These are phyloP conservation scores for Falco columbarius DNA, from an alignment of 2,797 vertebrate genomes.

Conservation along the genomic window DNA sequence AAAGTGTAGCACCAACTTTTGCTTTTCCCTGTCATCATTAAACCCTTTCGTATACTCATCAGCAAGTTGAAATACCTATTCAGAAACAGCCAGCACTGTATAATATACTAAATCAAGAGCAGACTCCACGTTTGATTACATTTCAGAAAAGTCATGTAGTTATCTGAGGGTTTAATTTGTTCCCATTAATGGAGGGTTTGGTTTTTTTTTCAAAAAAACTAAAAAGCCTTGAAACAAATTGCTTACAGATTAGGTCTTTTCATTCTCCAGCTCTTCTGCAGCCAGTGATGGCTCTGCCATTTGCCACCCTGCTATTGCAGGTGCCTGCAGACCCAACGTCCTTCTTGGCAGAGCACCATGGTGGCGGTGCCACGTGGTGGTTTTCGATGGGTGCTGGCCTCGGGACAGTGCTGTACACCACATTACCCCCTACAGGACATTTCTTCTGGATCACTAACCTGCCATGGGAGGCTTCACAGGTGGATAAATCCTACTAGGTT, in stretches of 20 bases:
- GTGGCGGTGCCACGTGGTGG: accelerated
- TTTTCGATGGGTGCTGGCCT: background rate
- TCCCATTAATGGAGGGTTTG: background rate
- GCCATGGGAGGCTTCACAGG: background rate
- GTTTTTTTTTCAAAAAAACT: background rate
- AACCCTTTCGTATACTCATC: background rate
- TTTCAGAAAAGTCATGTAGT: background rate
- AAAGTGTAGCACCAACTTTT: background rate
- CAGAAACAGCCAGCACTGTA: background rate
- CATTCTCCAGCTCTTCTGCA: background rate
- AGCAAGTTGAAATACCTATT: slow-evolving; percentile 13
- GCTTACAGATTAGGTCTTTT: background rate
- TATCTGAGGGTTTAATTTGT: background rate
- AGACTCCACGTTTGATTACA: background rate
- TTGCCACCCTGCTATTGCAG: background rate
- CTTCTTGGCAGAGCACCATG: background rate
- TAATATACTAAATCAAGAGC: background rate
- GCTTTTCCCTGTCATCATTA: background rate
- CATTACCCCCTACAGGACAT: background rate
- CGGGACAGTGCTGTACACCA: accelerated
- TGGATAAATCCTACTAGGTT: background rate
- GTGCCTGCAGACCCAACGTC: background rate
- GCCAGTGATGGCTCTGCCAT: background rate
- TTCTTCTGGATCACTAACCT: background rate
- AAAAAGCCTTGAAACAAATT: background rate